phyloP scores from a whole-genome alignment of 2,888 invertebrate species.

The Tetranychus truncatus region DNA sequence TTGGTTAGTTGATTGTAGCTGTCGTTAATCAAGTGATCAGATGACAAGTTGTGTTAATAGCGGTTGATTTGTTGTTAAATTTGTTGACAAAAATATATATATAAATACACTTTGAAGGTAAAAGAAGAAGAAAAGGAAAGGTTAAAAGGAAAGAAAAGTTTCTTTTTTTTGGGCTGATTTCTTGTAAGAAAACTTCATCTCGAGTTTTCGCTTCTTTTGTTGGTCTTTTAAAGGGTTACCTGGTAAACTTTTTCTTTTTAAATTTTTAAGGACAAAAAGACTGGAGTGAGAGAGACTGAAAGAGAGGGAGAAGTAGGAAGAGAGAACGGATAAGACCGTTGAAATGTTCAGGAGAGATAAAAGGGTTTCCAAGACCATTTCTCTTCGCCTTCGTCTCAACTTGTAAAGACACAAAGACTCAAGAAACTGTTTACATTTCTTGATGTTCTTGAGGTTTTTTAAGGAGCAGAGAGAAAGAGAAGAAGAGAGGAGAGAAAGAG shows the following conservation, averaged over 20 bases:
- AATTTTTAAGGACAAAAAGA: not conserved
- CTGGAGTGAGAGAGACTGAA: not conserved
- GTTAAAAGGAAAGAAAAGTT: not conserved
- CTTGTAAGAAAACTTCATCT: not conserved
- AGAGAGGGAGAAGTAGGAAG: not conserved
- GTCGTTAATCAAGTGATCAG: conserved; percentile 1
- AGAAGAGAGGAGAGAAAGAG: not conserved
- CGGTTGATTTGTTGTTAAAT: not conserved
- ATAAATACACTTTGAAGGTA: too few relatives aligned
- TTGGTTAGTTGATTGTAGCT: not conserved
- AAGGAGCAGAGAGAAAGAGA: not conserved
- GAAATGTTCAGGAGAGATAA: not conserved
- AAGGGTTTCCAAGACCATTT: not conserved
- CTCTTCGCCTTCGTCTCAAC: not conserved
- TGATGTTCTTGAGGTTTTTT: not conserved
- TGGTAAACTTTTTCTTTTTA: conserved; percentile 1
- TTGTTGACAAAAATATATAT: not conserved
- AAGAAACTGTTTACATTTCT: not conserved
- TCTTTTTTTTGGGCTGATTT: not conserved
- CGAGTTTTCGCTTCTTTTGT: not conserved
- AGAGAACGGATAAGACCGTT: not conserved
- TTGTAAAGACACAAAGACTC: not conserved
- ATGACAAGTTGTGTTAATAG: conserved; percentile 1
- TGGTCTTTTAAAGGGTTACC: not conserved
- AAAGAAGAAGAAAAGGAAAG: not conserved